Conservation (phyloP, 2,113 vertebrate species). For the Stigmatopora argus region DNA sequence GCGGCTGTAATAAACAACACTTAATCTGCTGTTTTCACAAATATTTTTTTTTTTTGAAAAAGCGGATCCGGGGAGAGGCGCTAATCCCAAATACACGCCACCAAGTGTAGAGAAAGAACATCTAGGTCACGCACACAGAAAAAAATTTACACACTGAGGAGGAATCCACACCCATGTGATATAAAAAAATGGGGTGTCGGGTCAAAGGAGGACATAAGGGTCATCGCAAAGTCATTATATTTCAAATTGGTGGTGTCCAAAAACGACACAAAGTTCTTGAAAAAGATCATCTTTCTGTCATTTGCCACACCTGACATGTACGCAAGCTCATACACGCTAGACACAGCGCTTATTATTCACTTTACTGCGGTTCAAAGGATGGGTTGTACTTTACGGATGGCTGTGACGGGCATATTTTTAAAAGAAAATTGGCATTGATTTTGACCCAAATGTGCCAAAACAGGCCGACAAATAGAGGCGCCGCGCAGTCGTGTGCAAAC, state of each 20-base stretch:
- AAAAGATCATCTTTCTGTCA: neutral
- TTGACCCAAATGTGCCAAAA: conserved; percentile 3
- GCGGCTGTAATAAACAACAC: conserved; percentile 24
- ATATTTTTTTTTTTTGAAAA: neutral
- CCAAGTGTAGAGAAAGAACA: conserved; percentile 35
- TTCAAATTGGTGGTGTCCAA: neutral
- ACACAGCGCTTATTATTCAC: neutral
- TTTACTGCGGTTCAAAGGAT: neutral
- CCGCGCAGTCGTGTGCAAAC: neutral
- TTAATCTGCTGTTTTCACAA: conserved; percentile 60
- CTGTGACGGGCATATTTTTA: neutral
- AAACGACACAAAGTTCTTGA: neutral
- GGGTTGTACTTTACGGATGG: neutral
- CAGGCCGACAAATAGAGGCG: neutral
- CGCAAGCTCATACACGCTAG: neutral
- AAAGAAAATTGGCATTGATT: neutral
- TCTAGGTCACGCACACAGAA: conserved; percentile 52
- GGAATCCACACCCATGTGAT: conserved; percentile 52
- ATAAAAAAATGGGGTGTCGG: conserved; percentile 29
- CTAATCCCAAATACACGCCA: conserved; percentile 47
- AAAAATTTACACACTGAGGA: conserved; percentile 50
- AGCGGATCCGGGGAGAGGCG: conserved; percentile 17
- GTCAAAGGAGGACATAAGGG: conserved; percentile 20
- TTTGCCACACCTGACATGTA: neutral
- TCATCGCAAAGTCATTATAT: conserved; percentile 19